These are phyloP conservation scores for Caenorhabditis sulstoni DNA, from an alignment of 2,888 invertebrate genomes.

Conservation along the genomic window DNA sequence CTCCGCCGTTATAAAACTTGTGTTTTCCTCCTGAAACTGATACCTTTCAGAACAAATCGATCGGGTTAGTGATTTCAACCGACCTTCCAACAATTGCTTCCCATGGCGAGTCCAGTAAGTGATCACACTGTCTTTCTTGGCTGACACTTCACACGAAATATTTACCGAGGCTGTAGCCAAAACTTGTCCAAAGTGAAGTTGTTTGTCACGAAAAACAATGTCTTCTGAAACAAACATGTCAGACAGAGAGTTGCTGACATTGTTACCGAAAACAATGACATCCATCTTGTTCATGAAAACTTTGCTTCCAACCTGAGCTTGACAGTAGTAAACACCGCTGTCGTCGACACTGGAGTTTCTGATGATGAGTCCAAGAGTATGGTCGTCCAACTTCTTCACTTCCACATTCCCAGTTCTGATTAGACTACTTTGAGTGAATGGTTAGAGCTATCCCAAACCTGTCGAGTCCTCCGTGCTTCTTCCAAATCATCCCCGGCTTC, in stretches of 20 bases:
- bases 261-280: constrained; percentile 65
- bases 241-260: not conserved
- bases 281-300: constrained; percentile 61
- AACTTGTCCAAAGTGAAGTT: constrained; percentile 59
- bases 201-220: constrained; percentile 66
- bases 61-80: not conserved
- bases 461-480: constrained; percentile 65
- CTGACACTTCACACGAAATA: constrained; percentile 66
- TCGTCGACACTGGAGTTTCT: constrained; percentile 59
- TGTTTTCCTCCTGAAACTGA: constrained; percentile 33
- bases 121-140: constrained; percentile 57
- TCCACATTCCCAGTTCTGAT: constrained; percentile 63
- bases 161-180: constrained; percentile 65
- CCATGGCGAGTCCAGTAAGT: constrained; percentile 66
- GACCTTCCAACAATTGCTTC: constrained; percentile 46
- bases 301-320: constrained; percentile 58
- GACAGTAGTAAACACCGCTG: constrained; percentile 70
- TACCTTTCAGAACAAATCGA: not conserved
- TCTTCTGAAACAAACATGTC: constrained; percentile 58
- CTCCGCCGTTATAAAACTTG: constrained; percentile 61
- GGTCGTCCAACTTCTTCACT: constrained; percentile 63
- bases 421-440: not conserved
- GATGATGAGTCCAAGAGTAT: constrained; percentile 63
- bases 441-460: constrained; percentile 17
- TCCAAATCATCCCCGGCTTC: constrained; percentile 67